These are phyloP conservation scores for Tetranychus cinnabarinus DNA, from an alignment of 1,140 invertebrate genomes.

Conservation along the genomic window DNA sequence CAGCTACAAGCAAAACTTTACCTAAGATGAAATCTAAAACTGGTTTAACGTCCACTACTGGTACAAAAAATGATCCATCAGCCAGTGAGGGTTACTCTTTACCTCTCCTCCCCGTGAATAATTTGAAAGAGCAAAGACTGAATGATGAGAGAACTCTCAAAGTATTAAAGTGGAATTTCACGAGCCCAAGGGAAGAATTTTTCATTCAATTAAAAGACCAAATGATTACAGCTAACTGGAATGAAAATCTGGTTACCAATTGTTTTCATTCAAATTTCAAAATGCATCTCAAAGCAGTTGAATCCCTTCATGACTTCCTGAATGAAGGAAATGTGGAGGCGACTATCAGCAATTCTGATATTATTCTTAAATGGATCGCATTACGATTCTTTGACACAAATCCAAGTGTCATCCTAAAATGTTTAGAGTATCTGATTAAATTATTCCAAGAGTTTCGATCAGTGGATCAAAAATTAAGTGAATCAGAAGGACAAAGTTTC, in stretches of 20 bases:
- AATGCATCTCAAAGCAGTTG: conserved; percentile 83
- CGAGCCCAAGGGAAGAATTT: conserved; percentile 71
- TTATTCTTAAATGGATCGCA: conserved; percentile 88
- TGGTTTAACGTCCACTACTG: neutral
- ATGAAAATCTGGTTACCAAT: conserved; percentile 55
- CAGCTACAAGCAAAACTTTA: neutral
- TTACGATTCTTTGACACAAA: conserved; percentile 94
- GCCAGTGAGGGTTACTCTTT: neutral
- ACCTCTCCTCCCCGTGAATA: conserved; percentile 46
- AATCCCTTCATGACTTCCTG: conserved; percentile 43
- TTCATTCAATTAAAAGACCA: conserved; percentile 70
- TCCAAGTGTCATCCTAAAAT: conserved; percentile 81
- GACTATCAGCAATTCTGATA: conserved; percentile 67
- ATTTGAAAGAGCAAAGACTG: conserved; percentile 64
- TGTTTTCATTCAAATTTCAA: conserved; percentile 93
- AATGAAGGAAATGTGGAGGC: conserved; percentile 43
- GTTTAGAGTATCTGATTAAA: conserved; percentile 62
- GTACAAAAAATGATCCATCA: neutral
- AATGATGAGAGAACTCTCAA: conserved; percentile 79
- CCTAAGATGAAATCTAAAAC: neutral
- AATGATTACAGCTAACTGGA: conserved; percentile 64
- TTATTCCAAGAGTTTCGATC: conserved; percentile 57
- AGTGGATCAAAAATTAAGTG: conserved; percentile 56
- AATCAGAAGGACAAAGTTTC: conserved; percentile 75
- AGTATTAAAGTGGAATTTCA: conserved; percentile 84